Conservation (phyloP, 2,113 vertebrate species). For the Thamnophis sirtalis region DNA sequence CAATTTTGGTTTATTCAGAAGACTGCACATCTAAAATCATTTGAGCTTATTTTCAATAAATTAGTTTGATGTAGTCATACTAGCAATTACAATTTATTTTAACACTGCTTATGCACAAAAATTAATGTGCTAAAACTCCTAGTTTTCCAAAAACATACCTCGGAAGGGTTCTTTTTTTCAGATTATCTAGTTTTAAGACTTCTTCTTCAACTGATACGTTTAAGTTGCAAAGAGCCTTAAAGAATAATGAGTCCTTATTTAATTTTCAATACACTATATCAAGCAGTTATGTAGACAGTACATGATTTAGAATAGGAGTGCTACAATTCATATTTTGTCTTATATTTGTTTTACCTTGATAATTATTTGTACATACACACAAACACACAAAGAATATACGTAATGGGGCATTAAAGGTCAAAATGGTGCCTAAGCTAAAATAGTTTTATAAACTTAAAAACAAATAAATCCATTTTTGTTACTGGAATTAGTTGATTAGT, state of each 20-base stretch:
- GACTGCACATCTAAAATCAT: neutral
- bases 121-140: neutral
- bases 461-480: neutral
- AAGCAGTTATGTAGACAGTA: neutral
- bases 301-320: neutral
- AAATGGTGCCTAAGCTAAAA: neutral
- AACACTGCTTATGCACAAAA: neutral
- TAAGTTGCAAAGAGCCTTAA: constrained; percentile 68
- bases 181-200: constrained; percentile 54
- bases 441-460: neutral
- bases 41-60: neutral
- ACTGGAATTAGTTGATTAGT: neutral
- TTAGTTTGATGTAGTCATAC: neutral
- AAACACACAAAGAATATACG: neutral
- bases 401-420: neutral
- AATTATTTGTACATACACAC: neutral
- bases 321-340: neutral
- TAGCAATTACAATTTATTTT: neutral
- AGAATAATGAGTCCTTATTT: constrained; percentile 32
- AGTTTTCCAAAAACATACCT: constrained; percentile 49
- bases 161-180: constrained; percentile 55
- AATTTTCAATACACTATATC: constrained; percentile 1
- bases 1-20: neutral
- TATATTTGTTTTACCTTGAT: neutral
- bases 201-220: constrained; percentile 64